phyloP scores from a whole-genome alignment of 2,888 invertebrate species.

The Esperia sulphurella region DNA sequence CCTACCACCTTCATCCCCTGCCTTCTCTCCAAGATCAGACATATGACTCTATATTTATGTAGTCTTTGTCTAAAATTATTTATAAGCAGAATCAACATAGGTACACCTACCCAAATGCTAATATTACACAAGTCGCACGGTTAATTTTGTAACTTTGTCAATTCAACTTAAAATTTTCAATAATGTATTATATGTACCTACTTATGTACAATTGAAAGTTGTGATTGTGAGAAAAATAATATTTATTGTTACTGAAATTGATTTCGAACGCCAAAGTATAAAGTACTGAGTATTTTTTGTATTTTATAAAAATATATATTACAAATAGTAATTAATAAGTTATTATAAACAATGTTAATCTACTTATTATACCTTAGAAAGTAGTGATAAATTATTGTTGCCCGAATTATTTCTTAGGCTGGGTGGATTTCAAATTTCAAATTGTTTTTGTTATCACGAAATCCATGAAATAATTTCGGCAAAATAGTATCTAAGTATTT shows the following conservation, averaged over 20 bases:
- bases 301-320: not conserved
- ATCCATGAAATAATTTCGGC: conserved; percentile 56
- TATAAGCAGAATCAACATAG: not conserved
- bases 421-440: conserved; percentile 46
- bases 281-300: not conserved
- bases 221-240: too few relatives aligned
- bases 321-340: not conserved
- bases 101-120: not conserved
- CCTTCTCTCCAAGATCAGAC: not conserved
- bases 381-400: conserved; percentile 20
- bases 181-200: too few relatives aligned
- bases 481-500: conserved; percentile 17
- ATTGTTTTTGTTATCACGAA: conserved; percentile 16
- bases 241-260: too few relatives aligned
- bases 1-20: conserved; percentile 1
- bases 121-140: too few relatives aligned
- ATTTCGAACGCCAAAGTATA: too few relatives aligned
- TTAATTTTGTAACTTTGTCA: too few relatives aligned
- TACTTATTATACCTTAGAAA: not conserved
- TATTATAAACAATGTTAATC: not conserved
- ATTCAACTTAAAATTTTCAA: too few relatives aligned
- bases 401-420: conserved; percentile 59
- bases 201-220: too few relatives aligned
- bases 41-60: not conserved
- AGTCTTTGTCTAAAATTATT: too few relatives aligned